Evolutionary conservation across 2,113 vertebrate genomes (phyloP).

Genomic region (Rafetus swinhoei): DNA sequence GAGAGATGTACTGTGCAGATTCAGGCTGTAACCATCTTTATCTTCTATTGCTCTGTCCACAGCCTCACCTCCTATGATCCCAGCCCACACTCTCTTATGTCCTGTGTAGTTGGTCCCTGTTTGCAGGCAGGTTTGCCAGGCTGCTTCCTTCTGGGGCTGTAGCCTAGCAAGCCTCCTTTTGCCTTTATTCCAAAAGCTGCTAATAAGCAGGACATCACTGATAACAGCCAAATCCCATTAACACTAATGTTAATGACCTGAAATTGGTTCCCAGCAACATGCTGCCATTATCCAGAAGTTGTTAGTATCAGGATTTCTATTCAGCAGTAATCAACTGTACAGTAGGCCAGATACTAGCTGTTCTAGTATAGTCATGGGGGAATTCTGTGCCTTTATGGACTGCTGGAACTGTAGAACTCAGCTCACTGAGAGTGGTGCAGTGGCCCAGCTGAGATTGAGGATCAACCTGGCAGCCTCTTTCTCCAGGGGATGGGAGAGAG

Average conservation of each 20-base stretch:
- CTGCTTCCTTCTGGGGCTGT: too few relatives aligned
- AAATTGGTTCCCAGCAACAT: background rate
- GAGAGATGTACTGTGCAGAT: background rate
- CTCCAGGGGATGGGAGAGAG: too few relatives aligned
- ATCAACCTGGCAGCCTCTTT: too few relatives aligned
- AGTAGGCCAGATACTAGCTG: background rate
- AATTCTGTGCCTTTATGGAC: too few relatives aligned
- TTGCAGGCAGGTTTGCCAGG: too few relatives aligned
- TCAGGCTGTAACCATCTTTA: background rate
- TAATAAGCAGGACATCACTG: background rate
- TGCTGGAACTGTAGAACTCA: too few relatives aligned
- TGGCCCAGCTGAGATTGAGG: too few relatives aligned
- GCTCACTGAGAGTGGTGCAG: too few relatives aligned
- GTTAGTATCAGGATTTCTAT: background rate
- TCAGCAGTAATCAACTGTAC: background rate
- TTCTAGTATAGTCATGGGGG: too few relatives aligned
- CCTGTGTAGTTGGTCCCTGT: too few relatives aligned
- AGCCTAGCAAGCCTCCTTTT: too few relatives aligned
- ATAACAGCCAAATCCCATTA: background rate
- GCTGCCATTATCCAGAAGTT: background rate
- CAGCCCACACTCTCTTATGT: background rate
- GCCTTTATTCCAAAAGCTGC: too few relatives aligned
- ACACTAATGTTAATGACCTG: background rate
- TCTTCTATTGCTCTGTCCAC: background rate
- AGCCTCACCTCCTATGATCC: background rate